Evolutionary conservation across 2,113 vertebrate genomes (phyloP).

Genomic region (Boleophthalmus pectinirostris): DNA sequence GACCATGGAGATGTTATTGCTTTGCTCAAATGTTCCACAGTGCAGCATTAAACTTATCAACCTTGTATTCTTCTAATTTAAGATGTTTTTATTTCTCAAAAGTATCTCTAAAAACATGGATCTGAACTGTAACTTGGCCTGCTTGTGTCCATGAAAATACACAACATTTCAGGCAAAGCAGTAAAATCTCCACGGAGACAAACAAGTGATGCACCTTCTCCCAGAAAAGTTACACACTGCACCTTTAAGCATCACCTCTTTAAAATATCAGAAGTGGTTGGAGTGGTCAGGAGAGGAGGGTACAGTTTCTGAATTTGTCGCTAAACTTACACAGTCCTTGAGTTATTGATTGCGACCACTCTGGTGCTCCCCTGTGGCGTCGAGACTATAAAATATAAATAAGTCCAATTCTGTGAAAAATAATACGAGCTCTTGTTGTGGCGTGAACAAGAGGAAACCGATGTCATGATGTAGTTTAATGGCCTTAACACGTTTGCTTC

Average conservation of each 20-base stretch:
- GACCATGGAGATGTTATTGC: no score
- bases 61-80: no score
- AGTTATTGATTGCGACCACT: background rate
- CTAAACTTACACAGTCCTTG: background rate
- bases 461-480: conserved; percentile 52
- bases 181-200: no score
- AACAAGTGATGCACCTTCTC: no score
- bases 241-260: background rate
- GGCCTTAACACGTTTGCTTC: conserved; percentile 36
- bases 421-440: background rate
- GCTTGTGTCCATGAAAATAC: no score
- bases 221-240: no score
- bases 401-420: background rate
- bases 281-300: background rate
- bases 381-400: background rate
- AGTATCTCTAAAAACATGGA: no score
- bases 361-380: background rate
- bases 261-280: background rate
- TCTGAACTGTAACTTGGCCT: no score
- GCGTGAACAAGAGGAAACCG: conserved; percentile 2
- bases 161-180: no score
- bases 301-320: conserved; percentile 1
- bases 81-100: no score
- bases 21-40: no score
- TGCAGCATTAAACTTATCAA: no score